phyloP scores from a whole-genome alignment of 2,888 invertebrate species.

The Scaptomyza caliginosa region DNA sequence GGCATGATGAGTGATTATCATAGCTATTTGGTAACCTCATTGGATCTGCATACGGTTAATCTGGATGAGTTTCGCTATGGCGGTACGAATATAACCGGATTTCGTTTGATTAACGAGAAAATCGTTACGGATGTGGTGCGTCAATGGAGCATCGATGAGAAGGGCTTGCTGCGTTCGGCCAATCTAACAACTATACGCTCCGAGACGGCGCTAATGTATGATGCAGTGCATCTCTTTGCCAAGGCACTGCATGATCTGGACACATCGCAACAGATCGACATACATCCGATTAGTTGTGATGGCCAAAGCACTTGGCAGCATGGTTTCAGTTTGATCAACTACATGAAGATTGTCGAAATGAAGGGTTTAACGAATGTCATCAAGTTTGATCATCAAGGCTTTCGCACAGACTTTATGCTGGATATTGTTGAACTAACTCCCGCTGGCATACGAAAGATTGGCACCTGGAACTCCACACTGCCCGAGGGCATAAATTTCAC shows the following conservation, averaged over 20 bases:
- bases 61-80: slow-evolving; percentile 97
- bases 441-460: slow-evolving; percentile 92
- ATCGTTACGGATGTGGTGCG: slow-evolving; percentile 91
- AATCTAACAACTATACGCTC: slow-evolving; percentile 85
- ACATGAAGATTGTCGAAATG: slow-evolving; percentile 98
- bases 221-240: slow-evolving; percentile 96
- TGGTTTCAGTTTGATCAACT: slow-evolving; percentile 97
- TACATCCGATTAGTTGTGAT: slow-evolving; percentile 94
- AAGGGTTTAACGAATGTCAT: slow-evolving; percentile 96
- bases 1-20: slow-evolving; percentile 99
- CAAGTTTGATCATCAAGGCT: slow-evolving; percentile 97
- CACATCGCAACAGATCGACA: slow-evolving; percentile 94
- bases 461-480: slow-evolving; percentile 92
- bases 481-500: slow-evolving; percentile 93
- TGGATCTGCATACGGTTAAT: slow-evolving; percentile 96
- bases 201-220: slow-evolving; percentile 98
- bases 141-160: slow-evolving; percentile 92
- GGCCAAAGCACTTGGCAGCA: slow-evolving; percentile 96
- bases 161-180: slow-evolving; percentile 86
- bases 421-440: slow-evolving; percentile 96
- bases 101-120: slow-evolving; percentile 94
- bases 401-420: slow-evolving; percentile 94
- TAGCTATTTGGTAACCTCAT: slow-evolving; percentile 95
- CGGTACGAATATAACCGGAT: slow-evolving; percentile 97
- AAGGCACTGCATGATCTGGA: slow-evolving; percentile 96